Conservation (phyloP, 2,113 vertebrate species). For the Carollia perspicillata region DNA sequence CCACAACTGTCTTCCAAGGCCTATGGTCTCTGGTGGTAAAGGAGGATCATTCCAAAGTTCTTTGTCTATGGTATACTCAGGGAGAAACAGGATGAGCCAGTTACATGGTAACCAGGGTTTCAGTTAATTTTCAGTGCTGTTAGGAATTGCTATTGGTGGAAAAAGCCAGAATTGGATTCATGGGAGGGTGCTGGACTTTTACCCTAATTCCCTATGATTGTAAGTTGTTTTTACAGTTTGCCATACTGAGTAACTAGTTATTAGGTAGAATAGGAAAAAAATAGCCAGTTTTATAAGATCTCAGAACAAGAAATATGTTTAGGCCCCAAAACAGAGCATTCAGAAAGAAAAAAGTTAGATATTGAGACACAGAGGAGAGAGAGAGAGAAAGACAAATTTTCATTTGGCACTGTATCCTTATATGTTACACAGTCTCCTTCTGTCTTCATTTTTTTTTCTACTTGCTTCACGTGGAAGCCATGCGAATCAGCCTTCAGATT, state of each 20-base stretch:
- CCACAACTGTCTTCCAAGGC: neutral
- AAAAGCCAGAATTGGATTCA: neutral
- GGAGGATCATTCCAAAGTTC: neutral
- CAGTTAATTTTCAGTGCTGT: neutral
- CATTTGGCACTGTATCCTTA: neutral
- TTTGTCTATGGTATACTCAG: neutral
- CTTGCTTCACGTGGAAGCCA: neutral
- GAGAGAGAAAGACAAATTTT: neutral
- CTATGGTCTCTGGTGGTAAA: neutral
- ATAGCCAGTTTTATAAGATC: neutral
- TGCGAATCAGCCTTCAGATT: neutral
- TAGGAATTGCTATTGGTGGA: neutral
- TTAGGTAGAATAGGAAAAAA: neutral
- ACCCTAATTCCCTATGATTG: neutral
- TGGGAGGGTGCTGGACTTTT: neutral
- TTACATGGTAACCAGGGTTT: neutral
- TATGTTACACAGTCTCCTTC: neutral
- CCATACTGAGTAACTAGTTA: neutral
- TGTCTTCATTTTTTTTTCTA: neutral
- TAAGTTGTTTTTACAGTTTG: neutral
- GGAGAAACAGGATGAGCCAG: neutral
- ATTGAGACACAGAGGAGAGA: neutral
- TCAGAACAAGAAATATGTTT: neutral
- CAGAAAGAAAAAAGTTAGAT: neutral
- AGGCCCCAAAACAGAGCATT: neutral